These are phyloP conservation scores for Drosophila affinis DNA, from an alignment of 2,888 invertebrate genomes.

Conservation along the genomic window DNA sequence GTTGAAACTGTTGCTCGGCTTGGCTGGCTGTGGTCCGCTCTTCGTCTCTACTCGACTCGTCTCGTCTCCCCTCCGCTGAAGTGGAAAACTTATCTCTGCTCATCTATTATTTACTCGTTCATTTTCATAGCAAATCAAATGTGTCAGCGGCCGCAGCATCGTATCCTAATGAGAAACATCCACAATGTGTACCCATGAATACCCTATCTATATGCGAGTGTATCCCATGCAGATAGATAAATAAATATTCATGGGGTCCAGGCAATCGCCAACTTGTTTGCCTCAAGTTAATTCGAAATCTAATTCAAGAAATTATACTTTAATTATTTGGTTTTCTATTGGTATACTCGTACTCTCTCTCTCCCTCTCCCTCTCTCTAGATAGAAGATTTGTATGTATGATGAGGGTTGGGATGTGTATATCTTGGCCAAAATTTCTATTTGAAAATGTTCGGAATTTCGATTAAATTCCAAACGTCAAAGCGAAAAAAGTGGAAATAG, in stretches of 20 bases:
- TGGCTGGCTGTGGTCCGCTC: slow-evolving; percentile 7
- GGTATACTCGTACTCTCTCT: not conserved
- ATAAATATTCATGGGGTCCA: slow-evolving; percentile 13
- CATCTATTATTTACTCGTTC: slow-evolving; percentile 45
- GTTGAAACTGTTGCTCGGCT: slow-evolving; percentile 71
- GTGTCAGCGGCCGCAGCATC: slow-evolving; percentile 39
- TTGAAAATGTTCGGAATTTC: slow-evolving; percentile 38
- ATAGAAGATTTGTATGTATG: not conserved
- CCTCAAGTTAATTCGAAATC: slow-evolving; percentile 34
- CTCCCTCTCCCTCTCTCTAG: no score
- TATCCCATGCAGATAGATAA: not conserved
- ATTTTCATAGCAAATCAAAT: slow-evolving; percentile 44
- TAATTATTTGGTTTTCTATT: slow-evolving; percentile 41
- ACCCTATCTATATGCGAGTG: not conserved
- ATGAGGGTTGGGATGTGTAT: not conserved
- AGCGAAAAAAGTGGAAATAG: slow-evolving; percentile 9
- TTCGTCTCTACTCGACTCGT: not conserved
- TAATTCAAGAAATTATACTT: slow-evolving; percentile 37
- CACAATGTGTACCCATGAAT: not conserved
- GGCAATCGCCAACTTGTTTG: slow-evolving; percentile 18
- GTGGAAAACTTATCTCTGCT: slow-evolving; percentile 25
- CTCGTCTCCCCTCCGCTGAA: slow-evolving; percentile 16
- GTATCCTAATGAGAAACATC: slow-evolving; percentile 9
- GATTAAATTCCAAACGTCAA: slow-evolving; percentile 39
- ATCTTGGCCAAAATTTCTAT: slow-evolving; percentile 33